phyloP scores from a whole-genome alignment of 2,888 invertebrate species.

The Pachycephus smyrnensis region DNA sequence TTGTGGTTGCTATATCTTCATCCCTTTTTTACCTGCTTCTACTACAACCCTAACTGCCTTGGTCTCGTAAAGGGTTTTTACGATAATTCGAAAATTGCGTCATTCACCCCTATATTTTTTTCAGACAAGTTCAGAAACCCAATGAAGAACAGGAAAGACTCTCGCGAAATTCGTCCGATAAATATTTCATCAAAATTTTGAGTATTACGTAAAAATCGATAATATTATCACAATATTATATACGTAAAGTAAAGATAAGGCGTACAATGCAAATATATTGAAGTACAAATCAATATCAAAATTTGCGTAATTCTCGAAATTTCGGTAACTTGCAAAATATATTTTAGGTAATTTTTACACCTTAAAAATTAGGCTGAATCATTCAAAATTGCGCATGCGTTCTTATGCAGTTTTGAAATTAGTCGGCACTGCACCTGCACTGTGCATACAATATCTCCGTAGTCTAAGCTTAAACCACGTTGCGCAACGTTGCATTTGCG shows the following conservation, averaged over 20 bases:
- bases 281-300: no score
- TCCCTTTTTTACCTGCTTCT: neutral
- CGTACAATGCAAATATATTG: neutral
- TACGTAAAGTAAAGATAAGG: neutral
- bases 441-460: no score
- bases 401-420: no score
- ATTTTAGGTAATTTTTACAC: neutral
- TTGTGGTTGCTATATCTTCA: neutral
- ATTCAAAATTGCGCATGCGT: no score
- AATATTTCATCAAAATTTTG: neutral
- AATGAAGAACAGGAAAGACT: neutral
- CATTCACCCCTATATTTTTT: neutral
- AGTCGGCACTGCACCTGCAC: no score
- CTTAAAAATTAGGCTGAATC: no score
- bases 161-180: neutral
- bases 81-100: neutral
- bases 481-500: no score
- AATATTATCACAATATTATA: neutral
- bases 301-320: no score
- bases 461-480: no score
- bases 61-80: neutral
- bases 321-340: neutral
- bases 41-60: neutral
- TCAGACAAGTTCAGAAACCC: neutral
- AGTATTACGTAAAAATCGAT: neutral